A percentile compares a stretch with the other conserved stretches of the same genome.
Evolutionary conservation across 2,797 vertebrate species (phyloP).

Genomic region (Ara ararauna): DNA sequence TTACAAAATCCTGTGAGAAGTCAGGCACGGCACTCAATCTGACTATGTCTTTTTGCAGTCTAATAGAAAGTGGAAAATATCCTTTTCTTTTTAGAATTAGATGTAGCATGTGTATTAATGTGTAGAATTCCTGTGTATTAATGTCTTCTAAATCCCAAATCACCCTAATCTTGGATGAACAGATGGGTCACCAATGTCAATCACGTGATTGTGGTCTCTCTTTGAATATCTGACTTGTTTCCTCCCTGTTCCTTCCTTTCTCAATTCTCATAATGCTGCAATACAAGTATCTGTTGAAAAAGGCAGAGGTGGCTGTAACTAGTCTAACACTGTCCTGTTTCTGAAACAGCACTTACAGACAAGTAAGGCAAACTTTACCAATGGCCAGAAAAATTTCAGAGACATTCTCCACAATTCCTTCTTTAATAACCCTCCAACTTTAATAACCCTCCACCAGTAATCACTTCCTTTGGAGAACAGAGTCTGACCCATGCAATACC

Average conservation of each 20-base stretch:
- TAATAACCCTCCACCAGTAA: neutral
- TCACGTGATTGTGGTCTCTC: neutral
- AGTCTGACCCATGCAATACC: neutral
- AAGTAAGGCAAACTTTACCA: slow-evolving; percentile 9
- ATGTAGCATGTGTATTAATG: neutral
- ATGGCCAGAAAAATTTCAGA: neutral
- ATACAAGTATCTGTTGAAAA: neutral
- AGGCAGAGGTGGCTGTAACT: neutral
- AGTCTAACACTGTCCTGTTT: neutral
- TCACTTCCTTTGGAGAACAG: neutral
- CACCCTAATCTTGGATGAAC: neutral
- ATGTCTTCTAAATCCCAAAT: neutral
- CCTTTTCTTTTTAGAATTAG: neutral
- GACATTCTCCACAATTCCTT: neutral
- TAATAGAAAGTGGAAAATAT: neutral
- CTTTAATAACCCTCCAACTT: neutral
- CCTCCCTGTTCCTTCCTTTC: neutral
- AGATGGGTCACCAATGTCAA: neutral
- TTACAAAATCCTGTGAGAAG: neutral
- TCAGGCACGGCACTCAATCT: neutral
- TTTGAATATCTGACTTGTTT: neutral
- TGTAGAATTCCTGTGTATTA: neutral
- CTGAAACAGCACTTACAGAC: neutral
- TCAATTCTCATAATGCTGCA: neutral
- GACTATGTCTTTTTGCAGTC: neutral